phyloP scores from a whole-genome alignment of 1,140 invertebrate genomes.

The Platyscapa corneri region DNA sequence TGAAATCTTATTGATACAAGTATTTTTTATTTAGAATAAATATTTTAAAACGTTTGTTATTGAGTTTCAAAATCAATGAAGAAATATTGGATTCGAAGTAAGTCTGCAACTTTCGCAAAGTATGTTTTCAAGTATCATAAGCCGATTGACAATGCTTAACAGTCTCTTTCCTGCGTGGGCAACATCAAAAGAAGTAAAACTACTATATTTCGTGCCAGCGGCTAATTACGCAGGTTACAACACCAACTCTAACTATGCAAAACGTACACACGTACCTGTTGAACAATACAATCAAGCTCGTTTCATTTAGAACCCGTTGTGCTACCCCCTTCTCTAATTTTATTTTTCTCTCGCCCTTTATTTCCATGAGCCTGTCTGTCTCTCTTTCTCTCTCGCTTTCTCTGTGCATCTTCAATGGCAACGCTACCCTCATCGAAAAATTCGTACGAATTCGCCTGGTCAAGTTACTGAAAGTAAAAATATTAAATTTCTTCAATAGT shows the following conservation, averaged over 20 bases:
- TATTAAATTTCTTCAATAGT: slow-evolving; percentile 8
- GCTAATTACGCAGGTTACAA: slow-evolving; percentile 22
- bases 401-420: neutral
- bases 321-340: neutral
- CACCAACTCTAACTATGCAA: neutral
- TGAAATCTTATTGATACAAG: no score
- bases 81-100: neutral
- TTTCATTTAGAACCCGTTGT: slow-evolving; percentile 10
- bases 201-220: neutral
- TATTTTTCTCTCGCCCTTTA: no score
- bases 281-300: slow-evolving; percentile 36
- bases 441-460: slow-evolving; percentile 11
- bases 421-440: neutral
- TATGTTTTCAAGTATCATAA: neutral
- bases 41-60: no score
- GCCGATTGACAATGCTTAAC: slow-evolving; percentile 16
- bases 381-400: neutral
- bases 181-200: slow-evolving; percentile 33
- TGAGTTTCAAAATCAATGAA: neutral
- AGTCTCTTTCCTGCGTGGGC: neutral
- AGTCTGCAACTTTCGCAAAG: neutral
- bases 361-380: no score
- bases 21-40: no score
- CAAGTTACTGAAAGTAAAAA: neutral
- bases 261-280: slow-evolving; percentile 31